These are phyloP conservation scores for Penaeus monodon DNA, from an alignment of 2,888 invertebrate genomes.

Conservation along the genomic window DNA sequence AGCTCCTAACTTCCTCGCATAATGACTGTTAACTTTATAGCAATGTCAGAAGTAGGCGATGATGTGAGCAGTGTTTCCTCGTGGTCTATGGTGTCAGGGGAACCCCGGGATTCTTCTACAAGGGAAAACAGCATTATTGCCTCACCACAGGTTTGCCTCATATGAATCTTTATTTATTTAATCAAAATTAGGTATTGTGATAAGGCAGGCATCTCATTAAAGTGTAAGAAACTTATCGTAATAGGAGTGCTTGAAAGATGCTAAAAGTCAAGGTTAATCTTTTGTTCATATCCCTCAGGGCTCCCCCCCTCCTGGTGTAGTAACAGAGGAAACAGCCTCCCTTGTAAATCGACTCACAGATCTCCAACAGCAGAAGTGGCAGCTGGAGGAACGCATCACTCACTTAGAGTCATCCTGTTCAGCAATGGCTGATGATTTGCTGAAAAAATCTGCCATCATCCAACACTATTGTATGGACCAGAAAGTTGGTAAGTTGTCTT, in stretches of 20 bases:
- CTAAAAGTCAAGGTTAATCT: neutral
- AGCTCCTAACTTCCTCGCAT: neutral
- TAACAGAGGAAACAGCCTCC: constrained; percentile 54
- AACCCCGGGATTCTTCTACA: constrained; percentile 58
- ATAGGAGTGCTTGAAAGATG: neutral
- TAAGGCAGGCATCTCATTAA: neutral
- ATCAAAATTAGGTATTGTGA: neutral
- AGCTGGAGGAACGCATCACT: constrained; percentile 71
- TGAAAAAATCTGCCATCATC: constrained; percentile 71
- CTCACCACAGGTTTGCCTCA: constrained; percentile 49
- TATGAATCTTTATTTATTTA: neutral
- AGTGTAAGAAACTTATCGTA: neutral
- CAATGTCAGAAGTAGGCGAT: constrained; percentile 57
- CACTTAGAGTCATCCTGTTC: constrained; percentile 72
- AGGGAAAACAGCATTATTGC: constrained; percentile 52
- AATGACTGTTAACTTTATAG: neutral
- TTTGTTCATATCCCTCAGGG: constrained; percentile 7
- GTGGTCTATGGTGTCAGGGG: constrained; percentile 64
- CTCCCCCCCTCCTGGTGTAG: constrained; percentile 43
- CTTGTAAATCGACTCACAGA: constrained; percentile 66
- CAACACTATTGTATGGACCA: constrained; percentile 72
- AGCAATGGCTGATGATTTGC: constrained; percentile 72
- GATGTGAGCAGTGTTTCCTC: constrained; percentile 65
- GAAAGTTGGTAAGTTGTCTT: constrained; percentile 25
- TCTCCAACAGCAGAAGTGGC: constrained; percentile 72